Evolutionary conservation across 1,140 invertebrate species (phyloP).

Genomic region (Scaptomyza hsui): DNA sequence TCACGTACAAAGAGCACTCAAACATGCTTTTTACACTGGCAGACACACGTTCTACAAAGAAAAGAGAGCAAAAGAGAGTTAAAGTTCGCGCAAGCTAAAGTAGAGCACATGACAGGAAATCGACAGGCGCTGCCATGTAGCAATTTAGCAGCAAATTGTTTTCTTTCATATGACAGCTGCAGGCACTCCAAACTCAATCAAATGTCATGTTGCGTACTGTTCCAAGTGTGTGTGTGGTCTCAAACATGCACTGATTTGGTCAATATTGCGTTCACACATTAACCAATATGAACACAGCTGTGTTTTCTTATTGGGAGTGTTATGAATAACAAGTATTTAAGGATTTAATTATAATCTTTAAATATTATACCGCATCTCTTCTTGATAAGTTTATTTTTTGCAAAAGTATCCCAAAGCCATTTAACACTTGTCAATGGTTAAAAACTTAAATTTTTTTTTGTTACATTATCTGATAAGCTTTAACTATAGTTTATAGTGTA

Average conservation of each 20-base stretch:
- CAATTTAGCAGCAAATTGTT: slow-evolving; percentile 77
- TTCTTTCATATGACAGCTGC: slow-evolving; percentile 66
- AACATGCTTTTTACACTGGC: background rate
- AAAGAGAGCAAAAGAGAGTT: background rate
- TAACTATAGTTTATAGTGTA: background rate
- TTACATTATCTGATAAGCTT: background rate
- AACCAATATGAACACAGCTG: slow-evolving; percentile 2
- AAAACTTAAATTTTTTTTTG: background rate
- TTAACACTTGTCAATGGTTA: background rate
- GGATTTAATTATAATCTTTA: too few relatives aligned
- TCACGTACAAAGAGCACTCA: slow-evolving; percentile 1
- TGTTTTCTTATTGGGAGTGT: too few relatives aligned
- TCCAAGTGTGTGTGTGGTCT: background rate
- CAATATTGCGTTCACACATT: slow-evolving; percentile 30
- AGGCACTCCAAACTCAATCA: slow-evolving; percentile 58
- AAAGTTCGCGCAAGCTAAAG: background rate
- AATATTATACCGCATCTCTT: too few relatives aligned
- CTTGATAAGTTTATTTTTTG: too few relatives aligned
- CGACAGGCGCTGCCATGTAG: slow-evolving; percentile 62
- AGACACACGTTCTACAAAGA: slow-evolving; percentile 17
- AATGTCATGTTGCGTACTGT: slow-evolving; percentile 21
- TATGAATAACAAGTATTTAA: too few relatives aligned
- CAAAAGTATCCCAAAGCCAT: background rate
- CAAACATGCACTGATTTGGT: slow-evolving; percentile 24
- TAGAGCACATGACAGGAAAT: slow-evolving; percentile 62